Conservation (phyloP, 2,797 vertebrate genomes). For the Aplochiton taeniatus region DNA sequence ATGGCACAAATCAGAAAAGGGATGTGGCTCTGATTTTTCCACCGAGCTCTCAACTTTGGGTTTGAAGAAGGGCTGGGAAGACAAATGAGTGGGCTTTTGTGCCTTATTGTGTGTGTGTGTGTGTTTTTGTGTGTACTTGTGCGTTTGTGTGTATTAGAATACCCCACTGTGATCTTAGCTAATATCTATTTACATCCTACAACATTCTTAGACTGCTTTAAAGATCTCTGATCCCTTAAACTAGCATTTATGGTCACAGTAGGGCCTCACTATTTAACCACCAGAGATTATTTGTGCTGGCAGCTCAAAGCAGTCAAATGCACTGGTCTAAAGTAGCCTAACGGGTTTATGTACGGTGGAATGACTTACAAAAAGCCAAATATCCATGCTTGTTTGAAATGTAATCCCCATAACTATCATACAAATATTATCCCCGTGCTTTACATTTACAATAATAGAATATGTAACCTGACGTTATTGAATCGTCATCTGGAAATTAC, state of each 20-base stretch:
- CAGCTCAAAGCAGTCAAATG: not conserved
- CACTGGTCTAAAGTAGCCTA: not conserved
- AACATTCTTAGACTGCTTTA: slow-evolving; percentile 1
- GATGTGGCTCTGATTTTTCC: slow-evolving; percentile 58
- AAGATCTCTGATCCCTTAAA: slow-evolving; percentile 18
- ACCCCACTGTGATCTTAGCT: slow-evolving; percentile 10
- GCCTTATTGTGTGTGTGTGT: slow-evolving; percentile 1
- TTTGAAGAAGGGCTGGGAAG: not conserved
- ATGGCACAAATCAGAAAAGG: slow-evolving; percentile 47
- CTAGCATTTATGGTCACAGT: slow-evolving; percentile 15
- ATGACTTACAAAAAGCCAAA: not conserved
- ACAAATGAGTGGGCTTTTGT: too few species aligned
- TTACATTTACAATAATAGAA: not conserved
- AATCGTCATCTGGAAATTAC: slow-evolving; percentile 33
- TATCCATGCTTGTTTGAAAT: not conserved
- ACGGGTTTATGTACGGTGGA: not conserved
- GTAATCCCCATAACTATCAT: not conserved
- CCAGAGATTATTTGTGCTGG: not conserved
- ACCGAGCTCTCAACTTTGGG: slow-evolving; percentile 15
- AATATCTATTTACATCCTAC: slow-evolving; percentile 24
- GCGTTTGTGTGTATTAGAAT: not conserved
- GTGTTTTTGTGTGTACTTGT: slow-evolving; percentile 6
- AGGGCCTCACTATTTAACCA: not conserved
- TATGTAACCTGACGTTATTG: not conserved
- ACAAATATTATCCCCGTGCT: not conserved